These are phyloP conservation scores for Acrossocheilus wenchowensis DNA, from an alignment of 2,797 vertebrate genomes.

Conservation along the genomic window DNA sequence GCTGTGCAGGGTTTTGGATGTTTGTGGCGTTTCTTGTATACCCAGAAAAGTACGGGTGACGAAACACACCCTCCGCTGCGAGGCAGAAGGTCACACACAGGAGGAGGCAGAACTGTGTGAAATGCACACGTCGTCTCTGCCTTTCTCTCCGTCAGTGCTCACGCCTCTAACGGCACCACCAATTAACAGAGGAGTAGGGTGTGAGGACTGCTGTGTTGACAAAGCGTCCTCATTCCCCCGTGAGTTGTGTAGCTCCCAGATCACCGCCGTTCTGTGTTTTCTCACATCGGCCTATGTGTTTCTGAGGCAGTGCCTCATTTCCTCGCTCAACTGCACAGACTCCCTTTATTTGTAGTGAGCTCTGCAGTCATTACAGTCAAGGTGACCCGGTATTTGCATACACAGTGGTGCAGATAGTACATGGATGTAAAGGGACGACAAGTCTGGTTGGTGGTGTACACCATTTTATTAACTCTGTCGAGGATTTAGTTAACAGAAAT, in stretches of 20 bases:
- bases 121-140: slow-evolving; percentile 27
- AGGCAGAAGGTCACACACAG: slow-evolving; percentile 51
- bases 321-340: slow-evolving; percentile 9
- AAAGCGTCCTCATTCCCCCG: slow-evolving; percentile 32
- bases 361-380: slow-evolving; percentile 40
- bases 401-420: not conserved
- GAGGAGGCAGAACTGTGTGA: slow-evolving; percentile 50
- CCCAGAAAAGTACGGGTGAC: not conserved
- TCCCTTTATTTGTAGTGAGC: slow-evolving; percentile 40
- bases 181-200: slow-evolving; percentile 54
- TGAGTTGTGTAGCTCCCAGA: slow-evolving; percentile 15
- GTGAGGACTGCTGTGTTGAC: slow-evolving; percentile 49
- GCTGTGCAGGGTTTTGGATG: slow-evolving; percentile 25
- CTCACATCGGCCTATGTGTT: slow-evolving; percentile 33
- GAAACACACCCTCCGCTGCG: slow-evolving; percentile 34
- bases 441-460: not conserved
- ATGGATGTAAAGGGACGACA: slow-evolving; percentile 9
- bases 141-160: slow-evolving; percentile 5
- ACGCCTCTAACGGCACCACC: slow-evolving; percentile 42
- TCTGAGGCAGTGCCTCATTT: slow-evolving; percentile 25
- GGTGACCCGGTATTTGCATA: slow-evolving; percentile 44
- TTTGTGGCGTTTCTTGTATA: not conserved
- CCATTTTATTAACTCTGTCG: not conserved
- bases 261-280: not conserved
- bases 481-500: not conserved